A percentile compares a stretch with the other conserved stretches of the same genome.
phyloP scores from a whole-genome alignment of 1,140 invertebrate genomes.

The Choristoneura fumiferana region DNA sequence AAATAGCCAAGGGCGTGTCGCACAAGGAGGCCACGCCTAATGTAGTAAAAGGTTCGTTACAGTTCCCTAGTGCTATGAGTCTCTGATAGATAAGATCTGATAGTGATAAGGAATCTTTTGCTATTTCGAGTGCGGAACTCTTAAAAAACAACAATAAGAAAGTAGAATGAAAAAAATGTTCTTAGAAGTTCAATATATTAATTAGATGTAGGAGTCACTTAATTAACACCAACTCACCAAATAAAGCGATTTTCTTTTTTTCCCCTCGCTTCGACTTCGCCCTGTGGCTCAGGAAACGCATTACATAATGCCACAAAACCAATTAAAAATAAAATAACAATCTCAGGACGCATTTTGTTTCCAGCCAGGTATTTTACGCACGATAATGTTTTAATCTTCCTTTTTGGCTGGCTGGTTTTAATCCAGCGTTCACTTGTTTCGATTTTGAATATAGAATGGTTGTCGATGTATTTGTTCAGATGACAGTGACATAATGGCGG shows the following conservation, averaged over 20 bases:
- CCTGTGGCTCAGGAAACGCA: slow-evolving; percentile 18
- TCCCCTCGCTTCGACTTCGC: slow-evolving; percentile 44
- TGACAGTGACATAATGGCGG: slow-evolving; percentile 5
- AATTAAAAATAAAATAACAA: slow-evolving; percentile 29
- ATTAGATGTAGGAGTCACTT: slow-evolving; percentile 5
- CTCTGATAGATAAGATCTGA: too few species aligned
- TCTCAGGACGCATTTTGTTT: slow-evolving; percentile 11
- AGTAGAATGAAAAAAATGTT: too few species aligned
- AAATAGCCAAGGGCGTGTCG: too few species aligned
- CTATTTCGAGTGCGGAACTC: too few species aligned
- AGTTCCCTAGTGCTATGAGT: too few species aligned
- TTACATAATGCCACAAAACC: slow-evolving; percentile 24
- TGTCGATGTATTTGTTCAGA: background rate
- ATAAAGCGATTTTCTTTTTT: slow-evolving; percentile 55
- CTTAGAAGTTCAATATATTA: too few species aligned
- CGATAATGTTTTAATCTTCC: background rate
- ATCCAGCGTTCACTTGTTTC: background rate
- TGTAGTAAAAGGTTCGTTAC: too few species aligned
- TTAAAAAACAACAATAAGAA: too few species aligned
- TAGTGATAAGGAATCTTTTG: too few species aligned
- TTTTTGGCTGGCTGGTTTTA: background rate
- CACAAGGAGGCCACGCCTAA: too few species aligned
- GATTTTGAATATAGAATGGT: background rate
- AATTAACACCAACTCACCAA: slow-evolving; percentile 50
- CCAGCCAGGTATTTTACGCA: background rate